Base-by-base conservation (phyloP, 2,888 invertebrate genomes). In the Gisinianus flammeolus region DNA sequence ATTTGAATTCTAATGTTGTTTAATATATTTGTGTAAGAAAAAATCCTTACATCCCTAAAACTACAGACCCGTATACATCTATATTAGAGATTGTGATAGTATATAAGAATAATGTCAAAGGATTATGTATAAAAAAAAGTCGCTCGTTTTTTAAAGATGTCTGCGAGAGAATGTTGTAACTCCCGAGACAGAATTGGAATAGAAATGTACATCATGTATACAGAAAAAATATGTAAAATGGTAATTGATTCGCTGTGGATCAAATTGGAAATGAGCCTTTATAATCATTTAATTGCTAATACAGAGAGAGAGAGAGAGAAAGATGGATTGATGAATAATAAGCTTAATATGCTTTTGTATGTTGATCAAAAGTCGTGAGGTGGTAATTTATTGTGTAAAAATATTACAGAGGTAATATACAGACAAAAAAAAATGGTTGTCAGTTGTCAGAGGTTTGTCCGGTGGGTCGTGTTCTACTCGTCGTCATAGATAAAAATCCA, bases 231-330 rank as follows among this genome's bases (percentile, higher is more conserved):
- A 10, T 16, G 22, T n/a, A 71, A 54, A 28, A 22, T 0, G 5
- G 12, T 71, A 54, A 71, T 54, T 44, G 26, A 35, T 22, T 52
- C 52, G 31, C 35, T 26, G 8, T 24, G 24, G 19, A 56, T 56
- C 71, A 71, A 71, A 71, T 71, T 56, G 26, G n/a, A 56, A 71
- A 71, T 71, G 56, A 71, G 71, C 71, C 71, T 26, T 71, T n/a
- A 54, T 71, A 71, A 71, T 71, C 71, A 56, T 58, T 56, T 71
- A 71, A 71, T 54, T 70, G 52, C 70, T 70, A 68, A 35, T 35
- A 16, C 68, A 28, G 31, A 28, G 16, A 66, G 30, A 28, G 66
- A 28, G 30, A 5, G 4, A 66, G 28, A 28, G 19, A 30, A 3
- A 8, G 66, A 24, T 66, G 30, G 31, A 30, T 16, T 66, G 28